These are phyloP conservation scores for Hoplostethus atlanticus DNA, from an alignment of 2,797 vertebrate genomes.

Conservation along the genomic window DNA sequence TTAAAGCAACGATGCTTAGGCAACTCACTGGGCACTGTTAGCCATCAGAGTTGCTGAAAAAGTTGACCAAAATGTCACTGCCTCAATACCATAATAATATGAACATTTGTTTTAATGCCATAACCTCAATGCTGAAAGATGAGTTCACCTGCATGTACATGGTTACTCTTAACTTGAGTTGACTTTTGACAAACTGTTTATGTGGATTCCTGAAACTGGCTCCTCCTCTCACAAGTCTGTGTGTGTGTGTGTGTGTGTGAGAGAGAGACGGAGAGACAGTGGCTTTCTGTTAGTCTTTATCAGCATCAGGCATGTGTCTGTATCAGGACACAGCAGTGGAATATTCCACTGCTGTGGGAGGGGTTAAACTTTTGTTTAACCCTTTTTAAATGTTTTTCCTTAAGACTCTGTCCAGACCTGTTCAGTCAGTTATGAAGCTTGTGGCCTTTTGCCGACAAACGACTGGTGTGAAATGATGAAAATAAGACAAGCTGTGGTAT, in stretches of 20 bases:
- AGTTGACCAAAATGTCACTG: neutral
- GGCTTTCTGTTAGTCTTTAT: slow-evolving; percentile 42
- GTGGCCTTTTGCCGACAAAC: no score
- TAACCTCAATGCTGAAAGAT: neutral
- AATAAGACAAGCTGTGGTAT: no score
- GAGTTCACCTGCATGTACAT: slow-evolving; percentile 3
- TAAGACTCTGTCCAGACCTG: slow-evolving; percentile 27
- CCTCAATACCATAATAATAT: neutral
- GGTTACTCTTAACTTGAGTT: neutral
- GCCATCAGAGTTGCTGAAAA: neutral
- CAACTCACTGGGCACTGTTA: neutral
- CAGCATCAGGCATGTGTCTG: slow-evolving; percentile 24
- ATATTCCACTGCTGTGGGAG: slow-evolving; percentile 58
- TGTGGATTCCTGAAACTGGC: no score
- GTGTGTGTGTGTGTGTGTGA: no score
- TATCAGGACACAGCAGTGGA: slow-evolving; percentile 42
- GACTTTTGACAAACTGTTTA: neutral
- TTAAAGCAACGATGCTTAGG: neutral
- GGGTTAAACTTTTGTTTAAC: neutral
- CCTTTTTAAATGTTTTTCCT: slow-evolving; percentile 4
- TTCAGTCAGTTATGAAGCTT: slow-evolving; percentile 10
- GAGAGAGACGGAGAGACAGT: slow-evolving; percentile 21
- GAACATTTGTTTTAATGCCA: neutral
- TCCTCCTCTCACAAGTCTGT: no score
- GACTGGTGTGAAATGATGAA: no score